These are phyloP conservation scores for Ormyrus pomaceus DNA, from an alignment of 2,888 invertebrate species.

Conservation along the genomic window DNA sequence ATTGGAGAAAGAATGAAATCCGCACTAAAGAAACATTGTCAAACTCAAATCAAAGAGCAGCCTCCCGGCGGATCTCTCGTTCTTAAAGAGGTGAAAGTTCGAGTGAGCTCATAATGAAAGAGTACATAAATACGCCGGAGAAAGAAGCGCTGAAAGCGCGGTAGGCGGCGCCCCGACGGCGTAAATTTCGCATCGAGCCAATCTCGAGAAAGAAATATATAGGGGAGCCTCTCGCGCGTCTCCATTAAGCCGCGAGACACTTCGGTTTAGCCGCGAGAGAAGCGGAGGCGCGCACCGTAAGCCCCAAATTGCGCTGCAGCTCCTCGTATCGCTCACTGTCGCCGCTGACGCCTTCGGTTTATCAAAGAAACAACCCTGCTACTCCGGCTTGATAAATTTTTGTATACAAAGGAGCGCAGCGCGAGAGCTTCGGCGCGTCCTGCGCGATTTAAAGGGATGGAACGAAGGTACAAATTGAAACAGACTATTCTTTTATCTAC, in stretches of 20 bases:
- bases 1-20: conserved; percentile 18
- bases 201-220: conserved; percentile 54
- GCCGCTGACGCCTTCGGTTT: conserved; percentile 61
- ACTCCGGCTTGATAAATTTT: conserved; percentile 47
- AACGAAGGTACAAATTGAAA: conserved; percentile 32
- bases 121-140: too few relatives aligned
- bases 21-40: neutral
- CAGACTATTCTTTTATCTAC: conserved; percentile 10
- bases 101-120: too few relatives aligned
- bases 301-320: conserved; percentile 61
- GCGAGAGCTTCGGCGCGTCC: neutral
- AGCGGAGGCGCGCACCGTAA: conserved; percentile 44
- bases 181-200: conserved; percentile 59
- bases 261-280: conserved; percentile 55
- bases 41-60: neutral
- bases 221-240: conserved; percentile 23
- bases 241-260: conserved; percentile 57
- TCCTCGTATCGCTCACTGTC: conserved; percentile 66
- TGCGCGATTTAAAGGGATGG: conserved; percentile 16
- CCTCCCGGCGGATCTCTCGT: too few relatives aligned
- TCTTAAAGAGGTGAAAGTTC: neutral
- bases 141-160: neutral
- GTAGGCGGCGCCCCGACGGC: neutral
- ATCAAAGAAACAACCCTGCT: conserved; percentile 47
- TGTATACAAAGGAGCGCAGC: conserved; percentile 11